Conservation (phyloP, 1,140 invertebrate genomes). For the Gryllus bimaculatus region DNA sequence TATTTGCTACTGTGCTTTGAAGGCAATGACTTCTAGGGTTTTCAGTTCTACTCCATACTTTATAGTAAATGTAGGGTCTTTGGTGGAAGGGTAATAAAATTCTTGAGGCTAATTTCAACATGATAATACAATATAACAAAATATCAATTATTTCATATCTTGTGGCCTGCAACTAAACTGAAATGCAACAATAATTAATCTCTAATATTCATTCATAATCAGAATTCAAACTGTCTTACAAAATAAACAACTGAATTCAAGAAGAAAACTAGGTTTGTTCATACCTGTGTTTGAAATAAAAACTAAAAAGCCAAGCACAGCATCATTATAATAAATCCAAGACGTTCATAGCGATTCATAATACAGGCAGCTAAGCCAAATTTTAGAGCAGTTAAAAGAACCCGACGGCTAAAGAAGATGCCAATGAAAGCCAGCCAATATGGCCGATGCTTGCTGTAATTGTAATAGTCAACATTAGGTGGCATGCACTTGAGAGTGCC, state of each 20-base stretch:
- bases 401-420: conserved; percentile 30
- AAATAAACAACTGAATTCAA: not conserved
- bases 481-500: not conserved
- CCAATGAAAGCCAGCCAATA: conserved; percentile 29
- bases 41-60: not conserved
- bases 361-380: conserved; percentile 30
- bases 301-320: conserved; percentile 28
- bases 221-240: not conserved
- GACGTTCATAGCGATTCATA: conserved; percentile 30
- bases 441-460: conserved; percentile 8
- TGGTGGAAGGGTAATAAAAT: not conserved
- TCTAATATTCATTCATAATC: not conserved
- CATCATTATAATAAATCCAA: conserved; percentile 30
- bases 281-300: conserved; percentile 8
- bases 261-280: conserved; percentile 14
- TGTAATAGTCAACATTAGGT: not conserved
- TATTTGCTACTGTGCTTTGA: no score
- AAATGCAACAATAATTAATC: not conserved
- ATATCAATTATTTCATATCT: not conserved
- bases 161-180: not conserved
- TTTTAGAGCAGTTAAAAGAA: conserved; percentile 29
- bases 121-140: not conserved
- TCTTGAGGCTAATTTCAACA: not conserved
- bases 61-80: not conserved
- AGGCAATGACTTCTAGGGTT: no score